Evolutionary conservation across 1,140 invertebrate species (phyloP).

Genomic region (Caenorhabditis tropicalis): DNA sequence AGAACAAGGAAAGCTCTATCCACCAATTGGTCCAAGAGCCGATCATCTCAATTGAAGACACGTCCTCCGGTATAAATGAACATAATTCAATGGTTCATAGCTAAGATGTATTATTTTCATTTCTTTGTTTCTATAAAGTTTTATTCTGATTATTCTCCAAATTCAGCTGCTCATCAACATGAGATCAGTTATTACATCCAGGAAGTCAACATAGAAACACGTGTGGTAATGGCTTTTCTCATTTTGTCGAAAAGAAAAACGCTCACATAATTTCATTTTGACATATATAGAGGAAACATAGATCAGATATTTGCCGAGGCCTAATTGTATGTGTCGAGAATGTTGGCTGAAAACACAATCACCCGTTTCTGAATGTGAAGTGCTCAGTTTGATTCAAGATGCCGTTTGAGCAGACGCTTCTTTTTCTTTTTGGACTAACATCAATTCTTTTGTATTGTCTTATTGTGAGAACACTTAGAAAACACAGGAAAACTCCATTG

Average conservation of each 20-base stretch:
- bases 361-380: background rate
- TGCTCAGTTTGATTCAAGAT: background rate
- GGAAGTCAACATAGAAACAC: background rate
- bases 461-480: background rate
- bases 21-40: conserved; percentile 10
- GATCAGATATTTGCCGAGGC: background rate
- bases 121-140: too few species aligned
- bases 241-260: background rate
- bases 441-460: background rate
- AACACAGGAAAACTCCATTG: background rate
- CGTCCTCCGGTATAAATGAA: too few species aligned
- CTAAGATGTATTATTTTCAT: too few species aligned
- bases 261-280: background rate
- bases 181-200: background rate
- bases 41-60: background rate
- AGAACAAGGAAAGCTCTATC: background rate
- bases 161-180: background rate
- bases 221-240: background rate
- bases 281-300: background rate
- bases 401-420: conserved; percentile 11
- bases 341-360: background rate
- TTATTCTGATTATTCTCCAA: background rate
- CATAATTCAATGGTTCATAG: too few species aligned
- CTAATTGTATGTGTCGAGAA: background rate
- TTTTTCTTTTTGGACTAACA: background rate